A percentile compares a stretch with the other conserved stretches of the same genome.
Evolutionary conservation across 2,888 invertebrate species (phyloP).

Genomic region (Ophion ellenae): DNA sequence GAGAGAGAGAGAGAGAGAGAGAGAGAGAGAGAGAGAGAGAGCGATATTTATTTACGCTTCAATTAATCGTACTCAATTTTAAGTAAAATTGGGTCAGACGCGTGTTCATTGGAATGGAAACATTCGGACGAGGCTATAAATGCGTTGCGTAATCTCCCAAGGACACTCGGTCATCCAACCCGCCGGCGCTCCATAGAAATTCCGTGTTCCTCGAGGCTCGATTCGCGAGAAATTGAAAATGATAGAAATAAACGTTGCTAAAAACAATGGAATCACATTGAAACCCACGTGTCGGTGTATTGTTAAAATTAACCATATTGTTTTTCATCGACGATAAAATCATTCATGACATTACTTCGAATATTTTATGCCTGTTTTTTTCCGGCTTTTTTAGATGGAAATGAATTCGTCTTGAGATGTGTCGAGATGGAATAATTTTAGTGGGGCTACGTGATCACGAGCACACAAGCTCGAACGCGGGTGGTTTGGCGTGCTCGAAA

Average conservation of each 20-base stretch:
- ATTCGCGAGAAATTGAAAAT: not conserved
- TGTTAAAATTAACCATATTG: no score
- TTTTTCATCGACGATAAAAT: not conserved
- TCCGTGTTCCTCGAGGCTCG: not conserved
- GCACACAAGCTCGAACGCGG: conserved; percentile 19
- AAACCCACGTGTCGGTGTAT: no score
- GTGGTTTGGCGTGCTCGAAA: not conserved
- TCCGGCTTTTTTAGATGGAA: not conserved
- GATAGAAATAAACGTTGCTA: not conserved
- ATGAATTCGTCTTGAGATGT: not conserved
- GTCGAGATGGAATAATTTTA: not conserved
- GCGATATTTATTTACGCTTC: not conserved
- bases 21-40: not conserved
- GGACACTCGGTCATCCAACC: conserved; percentile 31
- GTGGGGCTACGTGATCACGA: conserved; percentile 52
- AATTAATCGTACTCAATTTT: not conserved
- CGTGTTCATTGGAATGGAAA: conserved; percentile 8
- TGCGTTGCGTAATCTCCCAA: conserved; percentile 23
- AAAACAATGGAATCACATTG: not conserved
- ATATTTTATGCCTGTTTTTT: not conserved
- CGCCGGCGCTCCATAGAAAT: not conserved
- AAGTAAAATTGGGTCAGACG: conserved; percentile 11
- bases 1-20: not conserved
- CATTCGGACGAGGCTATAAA: conserved; percentile 11
- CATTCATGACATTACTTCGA: not conserved